Percentiles rank a stretch among this genome's conserved stretches.
Evolutionary conservation across 92 coral and sea anemone genomes (phyloP).

Genomic region (Anthopleura xanthogrammica): DNA sequence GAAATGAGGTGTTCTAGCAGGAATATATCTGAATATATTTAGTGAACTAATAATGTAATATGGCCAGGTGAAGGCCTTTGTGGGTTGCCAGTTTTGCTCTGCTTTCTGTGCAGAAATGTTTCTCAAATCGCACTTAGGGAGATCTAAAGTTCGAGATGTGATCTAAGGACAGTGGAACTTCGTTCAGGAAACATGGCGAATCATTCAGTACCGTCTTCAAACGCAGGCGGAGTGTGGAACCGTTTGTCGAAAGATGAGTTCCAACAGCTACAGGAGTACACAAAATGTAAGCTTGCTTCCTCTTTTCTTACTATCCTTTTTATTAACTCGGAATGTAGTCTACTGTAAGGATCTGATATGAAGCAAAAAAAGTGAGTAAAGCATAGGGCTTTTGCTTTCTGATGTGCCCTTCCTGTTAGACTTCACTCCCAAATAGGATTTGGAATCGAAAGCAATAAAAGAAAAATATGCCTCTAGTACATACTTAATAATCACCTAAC

Average conservation of each 20-base stretch:
- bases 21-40: conserved; percentile 83
- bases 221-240: conserved; percentile 96
- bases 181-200: conserved; percentile 55
- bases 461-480: conserved; percentile 36
- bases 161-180: conserved; percentile 27
- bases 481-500: conserved; percentile 31
- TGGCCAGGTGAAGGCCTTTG: conserved; percentile 90
- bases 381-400: conserved; percentile 8
- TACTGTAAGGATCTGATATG: conserved; percentile 9
- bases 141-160: conserved; percentile 19
- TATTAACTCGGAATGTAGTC: conserved; percentile 19
- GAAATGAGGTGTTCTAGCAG: conserved; percentile 63
- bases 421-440: conserved; percentile 34
- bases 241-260: conserved; percentile 97
- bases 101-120: conserved; percentile 46
- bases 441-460: conserved; percentile 32
- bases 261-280: conserved; percentile 99
- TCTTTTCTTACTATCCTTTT: conserved; percentile 7
- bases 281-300: conserved; percentile 87
- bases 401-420: conserved; percentile 36
- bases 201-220: conserved; percentile 61
- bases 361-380: conserved; percentile 4
- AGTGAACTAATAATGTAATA: conserved; percentile 81
- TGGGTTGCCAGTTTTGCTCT: conserved; percentile 54
- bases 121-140: conserved; percentile 23